Conservation (phyloP, 2,797 vertebrate genomes). For the Cuculus canorus region DNA sequence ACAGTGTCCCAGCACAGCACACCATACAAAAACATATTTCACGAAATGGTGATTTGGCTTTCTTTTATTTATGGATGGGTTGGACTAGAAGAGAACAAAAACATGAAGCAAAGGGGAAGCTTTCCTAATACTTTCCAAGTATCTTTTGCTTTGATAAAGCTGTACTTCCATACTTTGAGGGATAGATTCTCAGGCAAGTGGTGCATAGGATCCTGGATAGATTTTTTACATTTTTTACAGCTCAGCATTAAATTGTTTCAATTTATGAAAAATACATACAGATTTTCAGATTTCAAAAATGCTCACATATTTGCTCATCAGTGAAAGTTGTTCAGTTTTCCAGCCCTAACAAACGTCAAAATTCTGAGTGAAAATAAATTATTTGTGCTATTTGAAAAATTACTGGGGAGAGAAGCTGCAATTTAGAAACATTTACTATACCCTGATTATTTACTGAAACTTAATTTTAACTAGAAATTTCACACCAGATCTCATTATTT, state of each 20-base stretch:
- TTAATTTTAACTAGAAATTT: slow-evolving; percentile 3
- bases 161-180: not conserved
- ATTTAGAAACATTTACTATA: not conserved
- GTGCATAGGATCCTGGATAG: not conserved
- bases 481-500: not conserved
- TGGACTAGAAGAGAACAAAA: not conserved
- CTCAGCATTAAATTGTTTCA: not conserved
- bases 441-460: not conserved
- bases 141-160: not conserved
- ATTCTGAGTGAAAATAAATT: slow-evolving; percentile 13
- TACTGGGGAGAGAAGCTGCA: not conserved
- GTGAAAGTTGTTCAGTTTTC: not conserved
- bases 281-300: slow-evolving; percentile 9
- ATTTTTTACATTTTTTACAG: not conserved
- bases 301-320: not conserved
- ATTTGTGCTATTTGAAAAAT: not conserved
- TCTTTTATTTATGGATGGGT: not conserved
- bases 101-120: not conserved
- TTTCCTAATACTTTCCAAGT: not conserved
- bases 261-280: not conserved
- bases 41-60: not conserved
- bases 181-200: not conserved
- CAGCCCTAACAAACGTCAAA: not conserved
- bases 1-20: not conserved
- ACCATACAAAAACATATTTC: not conserved